Evolutionary conservation across 2,113 vertebrate genomes (phyloP).

Genomic region (Tragelaphus imberbis): DNA sequence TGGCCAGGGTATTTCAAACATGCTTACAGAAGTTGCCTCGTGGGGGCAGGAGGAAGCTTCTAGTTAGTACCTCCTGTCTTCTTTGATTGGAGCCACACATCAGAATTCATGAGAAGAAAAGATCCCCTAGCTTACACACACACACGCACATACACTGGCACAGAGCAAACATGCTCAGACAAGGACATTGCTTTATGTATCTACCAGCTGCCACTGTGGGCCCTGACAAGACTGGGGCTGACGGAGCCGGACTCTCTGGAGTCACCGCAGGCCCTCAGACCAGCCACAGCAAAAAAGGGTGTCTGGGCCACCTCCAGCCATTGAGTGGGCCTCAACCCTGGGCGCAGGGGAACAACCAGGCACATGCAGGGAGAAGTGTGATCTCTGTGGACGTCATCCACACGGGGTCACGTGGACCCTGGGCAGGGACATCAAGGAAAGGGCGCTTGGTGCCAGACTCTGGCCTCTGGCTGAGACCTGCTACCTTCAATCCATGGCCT

Average conservation of each 20-base stretch:
- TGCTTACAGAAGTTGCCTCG: background rate
- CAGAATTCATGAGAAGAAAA: background rate
- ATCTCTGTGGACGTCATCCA: background rate
- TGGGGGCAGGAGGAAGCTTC: background rate
- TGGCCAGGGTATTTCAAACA: background rate
- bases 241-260: background rate
- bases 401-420: background rate
- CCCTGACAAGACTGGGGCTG: background rate
- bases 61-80: background rate
- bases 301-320: background rate
- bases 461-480: background rate
- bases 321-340: background rate
- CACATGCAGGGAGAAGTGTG: background rate
- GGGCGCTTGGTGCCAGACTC: background rate
- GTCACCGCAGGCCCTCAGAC: background rate
- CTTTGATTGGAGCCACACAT: background rate
- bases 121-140: accelerated
- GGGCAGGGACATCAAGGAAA: background rate
- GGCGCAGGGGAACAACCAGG: background rate
- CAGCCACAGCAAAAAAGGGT: background rate
- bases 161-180: background rate
- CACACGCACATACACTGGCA: background rate
- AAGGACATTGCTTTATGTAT: background rate
- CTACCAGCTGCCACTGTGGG: background rate
- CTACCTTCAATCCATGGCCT: background rate